A percentile compares a stretch with the other conserved stretches of the same genome.
These are phyloP conservation scores for Zootermopsis nevadensis DNA, from an alignment of 2,888 invertebrate species.

Conservation along the genomic window DNA sequence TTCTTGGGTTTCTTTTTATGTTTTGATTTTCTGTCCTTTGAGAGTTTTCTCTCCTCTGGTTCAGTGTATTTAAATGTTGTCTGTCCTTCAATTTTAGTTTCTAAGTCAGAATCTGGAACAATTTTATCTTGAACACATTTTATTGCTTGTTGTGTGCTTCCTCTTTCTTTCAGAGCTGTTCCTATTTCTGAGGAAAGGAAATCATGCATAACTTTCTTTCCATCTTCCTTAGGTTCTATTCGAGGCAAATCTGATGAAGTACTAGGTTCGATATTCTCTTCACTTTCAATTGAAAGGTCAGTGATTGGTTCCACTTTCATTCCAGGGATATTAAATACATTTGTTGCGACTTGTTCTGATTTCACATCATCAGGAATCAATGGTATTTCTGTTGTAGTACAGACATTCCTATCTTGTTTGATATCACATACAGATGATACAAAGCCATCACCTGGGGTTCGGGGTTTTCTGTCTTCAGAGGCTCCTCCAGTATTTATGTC, in stretches of 20 bases:
- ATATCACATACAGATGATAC: no score
- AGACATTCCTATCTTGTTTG: no score
- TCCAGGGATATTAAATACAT: background rate
- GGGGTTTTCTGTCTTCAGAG: background rate
- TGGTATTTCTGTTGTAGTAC: background rate
- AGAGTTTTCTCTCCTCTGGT: background rate
- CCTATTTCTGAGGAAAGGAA: background rate
- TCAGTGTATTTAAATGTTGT: no score
- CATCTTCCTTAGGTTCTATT: background rate
- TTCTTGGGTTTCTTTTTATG: slow-evolving; percentile 12
- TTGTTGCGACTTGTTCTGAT: background rate
- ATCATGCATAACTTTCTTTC: background rate
- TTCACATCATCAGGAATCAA: background rate
- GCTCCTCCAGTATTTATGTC: background rate
- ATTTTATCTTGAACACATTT: no score
- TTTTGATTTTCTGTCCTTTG: slow-evolving; percentile 9
- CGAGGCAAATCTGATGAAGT: background rate
- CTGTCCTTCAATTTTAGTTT: no score
- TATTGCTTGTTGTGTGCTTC: background rate
- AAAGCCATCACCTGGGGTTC: no score
- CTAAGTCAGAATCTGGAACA: no score
- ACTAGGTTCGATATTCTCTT: background rate
- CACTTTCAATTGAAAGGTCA: background rate
- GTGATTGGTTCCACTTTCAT: background rate
- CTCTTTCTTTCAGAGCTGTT: background rate